Percentiles rank a stretch among this genome's conserved stretches.
These are phyloP conservation scores for Thalpophila matura DNA, from an alignment of 2,888 invertebrate genomes.

Conservation along the genomic window DNA sequence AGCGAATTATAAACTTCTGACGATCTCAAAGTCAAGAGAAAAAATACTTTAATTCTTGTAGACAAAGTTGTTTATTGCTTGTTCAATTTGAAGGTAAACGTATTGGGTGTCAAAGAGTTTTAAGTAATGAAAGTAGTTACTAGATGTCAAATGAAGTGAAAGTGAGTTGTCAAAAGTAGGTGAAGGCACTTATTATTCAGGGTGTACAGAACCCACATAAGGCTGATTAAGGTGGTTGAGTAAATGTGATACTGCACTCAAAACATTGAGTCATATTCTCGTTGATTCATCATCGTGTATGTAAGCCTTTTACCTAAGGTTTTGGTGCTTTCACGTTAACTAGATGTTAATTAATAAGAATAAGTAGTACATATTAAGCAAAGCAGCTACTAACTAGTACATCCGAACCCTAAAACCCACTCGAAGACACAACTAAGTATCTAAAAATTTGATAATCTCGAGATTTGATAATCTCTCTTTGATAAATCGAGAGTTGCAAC, in stretches of 20 bases:
- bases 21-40: conserved; percentile 5
- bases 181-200: conserved; percentile 52
- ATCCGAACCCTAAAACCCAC: too few relatives aligned
- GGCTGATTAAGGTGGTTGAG: conserved; percentile 28
- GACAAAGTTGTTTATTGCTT: conserved; percentile 19
- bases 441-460: too few relatives aligned
- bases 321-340: not conserved
- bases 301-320: not conserved
- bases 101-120: conserved; percentile 41
- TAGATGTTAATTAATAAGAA: too few relatives aligned
- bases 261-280: conserved; percentile 21
- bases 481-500: too few relatives aligned
- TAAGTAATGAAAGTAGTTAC: conserved; percentile 74
- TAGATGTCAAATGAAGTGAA: conserved; percentile 68
- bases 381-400: too few relatives aligned
- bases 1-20: conserved; percentile 38
- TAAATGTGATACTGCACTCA: conserved; percentile 37
- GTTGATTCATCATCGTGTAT: not conserved
- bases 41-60: not conserved
- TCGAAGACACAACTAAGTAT: too few relatives aligned
- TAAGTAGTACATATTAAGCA: too few relatives aligned
- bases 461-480: too few relatives aligned
- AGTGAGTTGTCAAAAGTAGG: conserved; percentile 66
- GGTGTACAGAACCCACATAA: conserved; percentile 39
- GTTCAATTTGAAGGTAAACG: conserved; percentile 12